phyloP scores from a whole-genome alignment of 2,113 vertebrate genomes.

The Thoracochromis brauschi region DNA sequence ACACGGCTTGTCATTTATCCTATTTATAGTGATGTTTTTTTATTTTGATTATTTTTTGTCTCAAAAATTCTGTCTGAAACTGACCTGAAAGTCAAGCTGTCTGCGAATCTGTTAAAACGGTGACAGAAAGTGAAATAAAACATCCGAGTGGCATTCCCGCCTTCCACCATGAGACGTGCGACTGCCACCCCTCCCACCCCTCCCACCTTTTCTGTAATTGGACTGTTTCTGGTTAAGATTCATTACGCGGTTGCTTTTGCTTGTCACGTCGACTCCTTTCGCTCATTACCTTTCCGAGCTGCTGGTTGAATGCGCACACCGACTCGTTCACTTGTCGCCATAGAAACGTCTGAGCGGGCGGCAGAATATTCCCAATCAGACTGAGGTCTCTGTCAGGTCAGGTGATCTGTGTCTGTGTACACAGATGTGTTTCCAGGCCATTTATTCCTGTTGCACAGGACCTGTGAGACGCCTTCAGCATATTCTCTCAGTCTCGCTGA shows the following conservation, averaged over 20 bases:
- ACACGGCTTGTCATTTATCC: neutral
- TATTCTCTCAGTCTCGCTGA: neutral
- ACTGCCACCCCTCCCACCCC: neutral
- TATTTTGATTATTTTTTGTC: neutral
- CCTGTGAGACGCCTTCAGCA: neutral
- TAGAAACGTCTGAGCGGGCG: constrained; percentile 38
- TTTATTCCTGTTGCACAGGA: neutral
- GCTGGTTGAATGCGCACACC: neutral
- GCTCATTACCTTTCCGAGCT: neutral
- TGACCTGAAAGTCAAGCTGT: neutral
- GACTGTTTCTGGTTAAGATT: neutral
- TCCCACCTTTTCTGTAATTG: neutral
- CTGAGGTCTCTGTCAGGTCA: neutral
- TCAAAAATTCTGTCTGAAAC: neutral
- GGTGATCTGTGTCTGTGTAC: neutral
- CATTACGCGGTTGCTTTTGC: neutral
- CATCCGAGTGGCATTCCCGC: neutral
- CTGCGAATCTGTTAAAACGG: neutral
- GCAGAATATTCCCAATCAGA: neutral
- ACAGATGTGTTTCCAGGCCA: neutral
- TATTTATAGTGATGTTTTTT: neutral
- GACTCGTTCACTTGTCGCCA: constrained; percentile 25
- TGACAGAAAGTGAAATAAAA: neutral
- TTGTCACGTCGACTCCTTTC: neutral
- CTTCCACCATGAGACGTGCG: neutral